These are phyloP conservation scores for Zaprionus inermis DNA, from an alignment of 1,140 invertebrate species.

Conservation along the genomic window DNA sequence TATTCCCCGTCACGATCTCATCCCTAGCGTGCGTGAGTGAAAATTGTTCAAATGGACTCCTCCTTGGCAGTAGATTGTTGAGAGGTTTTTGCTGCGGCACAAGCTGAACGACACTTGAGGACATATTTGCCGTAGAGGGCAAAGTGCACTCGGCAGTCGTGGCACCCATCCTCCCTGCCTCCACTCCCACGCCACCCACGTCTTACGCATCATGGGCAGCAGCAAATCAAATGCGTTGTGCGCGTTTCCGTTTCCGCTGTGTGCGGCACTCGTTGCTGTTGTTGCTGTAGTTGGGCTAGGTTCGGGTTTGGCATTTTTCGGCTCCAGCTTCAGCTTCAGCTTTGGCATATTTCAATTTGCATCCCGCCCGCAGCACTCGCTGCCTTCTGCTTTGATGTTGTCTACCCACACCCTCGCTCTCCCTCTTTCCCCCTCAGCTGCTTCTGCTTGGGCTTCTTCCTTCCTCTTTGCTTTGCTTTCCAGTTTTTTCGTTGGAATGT, in stretches of 20 bases:
- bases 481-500: slow-evolving; percentile 45
- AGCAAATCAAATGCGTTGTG: slow-evolving; percentile 75
- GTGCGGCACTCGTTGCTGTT: not conserved
- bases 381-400: slow-evolving; percentile 77
- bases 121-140: slow-evolving; percentile 64
- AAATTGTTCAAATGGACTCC: slow-evolving; percentile 18
- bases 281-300: slow-evolving; percentile 51
- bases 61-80: slow-evolving; percentile 12
- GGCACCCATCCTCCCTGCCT: slow-evolving; percentile 9
- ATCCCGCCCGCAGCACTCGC: slow-evolving; percentile 73
- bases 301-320: slow-evolving; percentile 38
- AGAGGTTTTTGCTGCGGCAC: slow-evolving; percentile 19
- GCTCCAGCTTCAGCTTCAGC: not conserved
- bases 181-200: slow-evolving; percentile 1
- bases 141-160: slow-evolving; percentile 58
- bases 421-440: not conserved
- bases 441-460: not conserved
- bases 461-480: slow-evolving; percentile 6
- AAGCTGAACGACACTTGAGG: slow-evolving; percentile 54
- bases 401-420: not conserved
- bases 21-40: not conserved
- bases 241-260: slow-evolving; percentile 60
- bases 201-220: slow-evolving; percentile 10
- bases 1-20: not conserved
- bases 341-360: slow-evolving; percentile 72